Conservation (phyloP, 2,113 vertebrate genomes). For the Panthera uncia region DNA sequence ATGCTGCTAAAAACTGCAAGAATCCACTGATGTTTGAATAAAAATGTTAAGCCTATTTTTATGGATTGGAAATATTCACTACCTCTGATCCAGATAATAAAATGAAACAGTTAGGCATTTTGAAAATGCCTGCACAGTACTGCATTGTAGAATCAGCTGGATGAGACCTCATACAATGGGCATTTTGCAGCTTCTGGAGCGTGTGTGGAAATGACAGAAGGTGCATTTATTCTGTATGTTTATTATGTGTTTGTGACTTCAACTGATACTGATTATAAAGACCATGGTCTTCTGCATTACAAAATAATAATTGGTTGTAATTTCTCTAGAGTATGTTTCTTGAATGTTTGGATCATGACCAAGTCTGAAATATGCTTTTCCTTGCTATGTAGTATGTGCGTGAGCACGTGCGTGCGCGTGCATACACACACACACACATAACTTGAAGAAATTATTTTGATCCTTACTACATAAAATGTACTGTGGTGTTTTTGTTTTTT, state of each 20-base stretch:
- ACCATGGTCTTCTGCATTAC: background rate
- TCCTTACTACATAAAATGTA: background rate
- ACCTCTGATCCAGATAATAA: conserved; percentile 17
- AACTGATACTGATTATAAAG: conserved; percentile 25
- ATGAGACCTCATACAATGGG: background rate
- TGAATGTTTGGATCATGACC: background rate
- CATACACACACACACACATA: background rate
- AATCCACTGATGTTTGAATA: background rate
- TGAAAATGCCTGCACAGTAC: background rate
- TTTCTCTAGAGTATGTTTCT: conserved; percentile 30
- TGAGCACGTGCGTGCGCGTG: fast-evolving
- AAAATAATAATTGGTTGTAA: background rate
- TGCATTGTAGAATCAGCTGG: background rate
- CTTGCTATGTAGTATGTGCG: background rate
- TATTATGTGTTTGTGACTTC: conserved; percentile 22
- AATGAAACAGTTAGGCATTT: conserved; percentile 20
- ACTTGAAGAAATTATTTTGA: conserved; percentile 20
- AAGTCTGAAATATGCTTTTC: background rate
- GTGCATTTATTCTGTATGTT: background rate
- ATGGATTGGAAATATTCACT: conserved; percentile 47
- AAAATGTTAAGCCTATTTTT: conserved; percentile 46
- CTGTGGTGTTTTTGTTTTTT: background rate
- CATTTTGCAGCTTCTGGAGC: background rate
- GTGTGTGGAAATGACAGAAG: background rate
- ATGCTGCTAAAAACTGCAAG: conserved; percentile 48